Conservation (phyloP, 23 tunicate species). For the Ciona savignyi region DNA sequence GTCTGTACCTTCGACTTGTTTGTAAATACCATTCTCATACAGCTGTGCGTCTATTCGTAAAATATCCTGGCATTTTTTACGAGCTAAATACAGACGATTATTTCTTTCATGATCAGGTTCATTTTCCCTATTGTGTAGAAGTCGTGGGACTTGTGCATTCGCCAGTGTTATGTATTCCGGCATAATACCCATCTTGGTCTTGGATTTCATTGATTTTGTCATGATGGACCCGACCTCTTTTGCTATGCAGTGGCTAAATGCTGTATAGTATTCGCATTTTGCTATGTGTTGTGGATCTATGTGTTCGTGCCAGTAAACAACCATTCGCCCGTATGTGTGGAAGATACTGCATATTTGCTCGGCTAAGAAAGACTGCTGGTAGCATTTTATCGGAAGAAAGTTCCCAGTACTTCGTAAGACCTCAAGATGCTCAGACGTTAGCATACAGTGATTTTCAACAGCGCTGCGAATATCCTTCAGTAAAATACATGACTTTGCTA, state of each 20-base stretch:
- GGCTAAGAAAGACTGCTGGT: constrained; percentile 8
- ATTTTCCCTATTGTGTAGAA: constrained; percentile 17
- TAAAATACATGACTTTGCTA: not conserved
- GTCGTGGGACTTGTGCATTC: constrained; percentile 33
- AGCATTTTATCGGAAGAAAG: constrained; percentile 11
- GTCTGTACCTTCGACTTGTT: constrained; percentile 19
- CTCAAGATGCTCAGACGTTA: constrained; percentile 3
- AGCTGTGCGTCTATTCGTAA: not conserved
- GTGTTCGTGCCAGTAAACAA: constrained; percentile 23
- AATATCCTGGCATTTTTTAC: constrained; percentile 5
- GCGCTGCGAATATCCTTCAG: not conserved
- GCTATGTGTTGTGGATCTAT: constrained; percentile 6
- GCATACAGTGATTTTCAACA: not conserved
- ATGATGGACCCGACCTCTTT: constrained; percentile 4
- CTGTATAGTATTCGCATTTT: constrained; percentile 37
- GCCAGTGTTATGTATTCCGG: constrained; percentile 46
- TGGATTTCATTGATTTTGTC: not conserved
- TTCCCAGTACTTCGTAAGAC: constrained; percentile 7
- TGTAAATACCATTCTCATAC: constrained; percentile 43
- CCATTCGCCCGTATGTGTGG: constrained; percentile 68
- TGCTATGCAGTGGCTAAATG: constrained; percentile 25
- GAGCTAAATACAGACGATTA: constrained; percentile 21
- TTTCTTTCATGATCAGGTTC: constrained; percentile 10
- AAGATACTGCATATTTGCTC: constrained; percentile 49
- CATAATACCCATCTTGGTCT: constrained; percentile 31